Percentiles rank a stretch among this genome's conserved stretches.
phyloP scores from a whole-genome alignment of 2,888 invertebrate genomes.

The Dasysyrphus tricinctus region DNA sequence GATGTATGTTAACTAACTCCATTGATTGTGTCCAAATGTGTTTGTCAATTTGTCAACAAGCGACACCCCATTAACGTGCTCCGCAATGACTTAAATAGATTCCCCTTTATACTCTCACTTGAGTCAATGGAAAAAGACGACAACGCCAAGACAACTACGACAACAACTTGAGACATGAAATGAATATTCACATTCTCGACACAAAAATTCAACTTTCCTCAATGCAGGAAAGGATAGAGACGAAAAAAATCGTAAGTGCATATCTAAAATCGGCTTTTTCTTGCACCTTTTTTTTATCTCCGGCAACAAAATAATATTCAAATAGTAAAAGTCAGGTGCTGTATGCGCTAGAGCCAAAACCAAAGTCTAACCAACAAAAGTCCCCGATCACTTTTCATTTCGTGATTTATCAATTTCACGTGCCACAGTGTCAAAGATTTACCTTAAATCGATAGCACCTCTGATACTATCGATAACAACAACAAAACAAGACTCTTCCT shows the following conservation, averaged over 20 bases:
- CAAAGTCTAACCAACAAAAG: neutral
- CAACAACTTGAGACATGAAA: neutral
- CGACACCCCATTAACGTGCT: conserved; percentile 53
- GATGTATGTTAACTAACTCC: conserved; percentile 48
- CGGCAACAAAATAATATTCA: conserved; percentile 14
- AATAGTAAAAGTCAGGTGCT: conserved; percentile 71
- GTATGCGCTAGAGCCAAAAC: conserved; percentile 49
- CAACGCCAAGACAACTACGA: neutral
- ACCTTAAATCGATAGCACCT: conserved; percentile 65
- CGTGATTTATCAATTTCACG: conserved; percentile 75
- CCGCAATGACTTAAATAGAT: conserved; percentile 40
- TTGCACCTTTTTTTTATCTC: conserved; percentile 58
- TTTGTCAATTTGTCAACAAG: conserved; percentile 50
- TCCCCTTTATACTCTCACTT: conserved; percentile 5
- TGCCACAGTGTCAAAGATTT: conserved; percentile 66
- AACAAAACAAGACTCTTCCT: conserved; percentile 10
- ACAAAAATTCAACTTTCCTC: conserved; percentile 53
- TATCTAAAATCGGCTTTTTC: conserved; percentile 50
- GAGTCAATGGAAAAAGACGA: neutral
- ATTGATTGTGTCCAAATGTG: conserved; percentile 47
- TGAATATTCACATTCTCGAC: conserved; percentile 35
- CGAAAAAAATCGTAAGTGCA: neutral
- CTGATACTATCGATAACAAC: conserved; percentile 54
- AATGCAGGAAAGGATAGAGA: neutral
- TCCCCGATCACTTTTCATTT: conserved; percentile 72